These are phyloP conservation scores for Sakesphorus luctuosus DNA, from an alignment of 2,113 vertebrate genomes.

Conservation along the genomic window DNA sequence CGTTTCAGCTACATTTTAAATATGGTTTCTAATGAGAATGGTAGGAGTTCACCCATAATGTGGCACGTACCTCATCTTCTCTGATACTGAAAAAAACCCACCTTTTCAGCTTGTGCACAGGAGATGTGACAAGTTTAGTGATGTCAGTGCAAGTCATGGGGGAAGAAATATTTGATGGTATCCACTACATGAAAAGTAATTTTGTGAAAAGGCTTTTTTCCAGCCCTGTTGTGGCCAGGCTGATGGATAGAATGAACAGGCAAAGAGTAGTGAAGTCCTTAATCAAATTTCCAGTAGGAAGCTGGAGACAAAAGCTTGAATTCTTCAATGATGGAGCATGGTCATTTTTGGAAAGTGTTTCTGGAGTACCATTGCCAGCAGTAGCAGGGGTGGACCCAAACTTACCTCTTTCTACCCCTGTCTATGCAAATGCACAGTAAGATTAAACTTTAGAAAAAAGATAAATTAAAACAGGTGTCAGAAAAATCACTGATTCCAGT, in stretches of 20 bases:
- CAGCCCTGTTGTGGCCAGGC: background rate
- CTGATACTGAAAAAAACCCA: background rate
- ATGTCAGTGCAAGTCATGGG: background rate
- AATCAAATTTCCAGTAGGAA: background rate
- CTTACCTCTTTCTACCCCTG: background rate
- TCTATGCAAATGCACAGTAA: background rate
- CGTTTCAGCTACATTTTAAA: background rate
- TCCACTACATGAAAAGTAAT: background rate
- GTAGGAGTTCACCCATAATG: background rate
- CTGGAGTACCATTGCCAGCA: background rate
- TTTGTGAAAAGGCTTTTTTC: background rate
- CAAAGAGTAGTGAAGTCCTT: background rate
- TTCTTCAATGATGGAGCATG: background rate
- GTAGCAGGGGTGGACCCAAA: background rate
- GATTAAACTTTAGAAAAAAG: background rate
- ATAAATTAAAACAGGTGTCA: background rate
- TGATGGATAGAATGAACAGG: background rate
- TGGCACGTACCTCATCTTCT: background rate
- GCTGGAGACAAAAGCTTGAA: background rate
- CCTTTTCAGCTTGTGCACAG: background rate
- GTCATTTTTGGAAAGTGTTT: background rate
- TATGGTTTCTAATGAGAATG: background rate
- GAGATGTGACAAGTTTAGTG: background rate
- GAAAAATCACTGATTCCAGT: background rate
- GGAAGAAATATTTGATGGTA: background rate